phyloP scores from a whole-genome alignment of 35 echinoderm and acorn worm species.

The Diadema setosum region DNA sequence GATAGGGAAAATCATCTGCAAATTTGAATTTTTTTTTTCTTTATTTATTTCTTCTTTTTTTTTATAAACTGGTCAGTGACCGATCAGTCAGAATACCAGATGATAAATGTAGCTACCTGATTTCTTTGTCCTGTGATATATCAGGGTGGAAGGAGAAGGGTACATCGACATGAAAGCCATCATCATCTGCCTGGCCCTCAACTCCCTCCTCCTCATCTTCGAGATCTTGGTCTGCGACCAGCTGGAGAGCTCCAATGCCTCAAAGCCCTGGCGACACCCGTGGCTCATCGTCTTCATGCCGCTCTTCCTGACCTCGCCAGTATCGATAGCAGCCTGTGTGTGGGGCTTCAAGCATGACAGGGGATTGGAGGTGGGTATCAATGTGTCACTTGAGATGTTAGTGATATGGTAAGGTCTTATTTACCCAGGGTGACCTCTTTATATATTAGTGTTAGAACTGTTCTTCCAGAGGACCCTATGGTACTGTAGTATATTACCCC shows the following conservation, averaged over 20 bases:
- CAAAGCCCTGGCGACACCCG: constrained; percentile 9
- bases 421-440: background rate
- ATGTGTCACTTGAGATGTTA: background rate
- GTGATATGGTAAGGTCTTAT: background rate
- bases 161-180: constrained; percentile 95
- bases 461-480: no score
- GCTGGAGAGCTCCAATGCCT: constrained; percentile 32
- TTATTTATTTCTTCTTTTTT: no score
- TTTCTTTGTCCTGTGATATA: background rate
- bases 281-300: constrained; percentile 97
- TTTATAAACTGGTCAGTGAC: no score
- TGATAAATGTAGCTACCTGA: no score
- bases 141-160: constrained; percentile 93
- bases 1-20: no score
- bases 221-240: constrained; percentile 85
- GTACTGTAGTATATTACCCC: no score
- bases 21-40: no score
- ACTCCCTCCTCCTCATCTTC: constrained; percentile 90
- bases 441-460: no score
- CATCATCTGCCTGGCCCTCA: constrained; percentile 81
- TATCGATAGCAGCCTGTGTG: constrained; percentile 94
- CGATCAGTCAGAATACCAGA: no score
- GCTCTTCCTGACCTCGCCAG: constrained; percentile 78
- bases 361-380: constrained; percentile 67
- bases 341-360: constrained; percentile 98